Base-by-base conservation (phyloP, 2,797 vertebrate genomes). In the Eutrigla gurnardus region DNA sequence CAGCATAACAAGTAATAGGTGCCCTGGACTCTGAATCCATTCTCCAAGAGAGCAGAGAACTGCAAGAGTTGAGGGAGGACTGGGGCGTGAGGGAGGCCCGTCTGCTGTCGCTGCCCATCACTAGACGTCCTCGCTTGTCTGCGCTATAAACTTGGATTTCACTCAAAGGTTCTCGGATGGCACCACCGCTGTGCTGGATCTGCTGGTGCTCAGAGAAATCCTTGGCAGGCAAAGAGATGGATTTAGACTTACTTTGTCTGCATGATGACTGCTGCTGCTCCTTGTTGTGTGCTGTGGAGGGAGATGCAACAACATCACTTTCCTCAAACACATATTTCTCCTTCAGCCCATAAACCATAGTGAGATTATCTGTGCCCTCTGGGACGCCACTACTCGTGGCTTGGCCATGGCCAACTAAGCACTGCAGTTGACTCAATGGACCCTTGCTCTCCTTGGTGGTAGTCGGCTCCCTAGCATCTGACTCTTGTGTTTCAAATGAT, bases 1-100 rank as follows among this genome's bases (percentile, higher is more conserved):
- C 98, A 1, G 98, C 98, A 73, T 98, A 99, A 84, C 98, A 97
- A 52, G 95, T 92, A 73, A 99, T 92, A 53, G 95, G 94, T 52
- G 96, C 95, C 85, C 93, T 92, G 49, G 82, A 90, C 40, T 96
- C 96, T 13, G 93, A 84, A 74, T 96, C 91, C 67, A 90, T 93
- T 91, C 95, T 97, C 46, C 93, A 90, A 42, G 92, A 93, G 1
- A 90, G 82, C 15, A 80, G 37, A 67, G 95, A 88, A 84, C 94
- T 87, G 88, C 82, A 93, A 7, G 88, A 93, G 78, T 86, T 93
- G 17, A 93, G 77, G 37, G 93, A 93, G 7, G 93, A 92, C 83
- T 93, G 93, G 6, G 92, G 87, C 11, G 90, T 96, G 61, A 95
- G 81, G 7, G 94, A 88, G 52, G 95, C 78, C 63, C 92, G 91